Conservation (phyloP, 2,797 vertebrate species). For the Anolis apletophallus region DNA sequence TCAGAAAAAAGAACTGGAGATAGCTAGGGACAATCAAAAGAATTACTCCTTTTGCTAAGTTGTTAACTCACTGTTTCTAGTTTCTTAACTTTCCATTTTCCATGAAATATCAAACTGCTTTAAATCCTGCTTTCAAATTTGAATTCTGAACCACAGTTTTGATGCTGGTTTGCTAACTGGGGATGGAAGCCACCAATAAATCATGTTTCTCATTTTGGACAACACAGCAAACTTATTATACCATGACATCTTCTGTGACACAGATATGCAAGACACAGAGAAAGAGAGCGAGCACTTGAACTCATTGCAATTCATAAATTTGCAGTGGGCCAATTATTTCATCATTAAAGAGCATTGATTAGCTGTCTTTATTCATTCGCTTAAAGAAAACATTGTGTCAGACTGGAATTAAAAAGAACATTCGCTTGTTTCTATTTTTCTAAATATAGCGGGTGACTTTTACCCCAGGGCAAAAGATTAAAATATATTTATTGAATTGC, state of each 20-base stretch:
- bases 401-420: conserved; percentile 53
- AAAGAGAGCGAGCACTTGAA: not conserved
- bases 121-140: not conserved
- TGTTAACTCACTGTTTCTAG: not conserved
- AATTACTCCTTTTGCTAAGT: no score
- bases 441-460: conserved; percentile 63
- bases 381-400: conserved; percentile 59
- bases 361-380: conserved; percentile 54
- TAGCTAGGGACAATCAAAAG: no score
- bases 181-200: not conserved
- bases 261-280: conserved; percentile 25
- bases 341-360: conserved; percentile 38
- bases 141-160: not conserved
- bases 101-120: not conserved
- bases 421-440: conserved; percentile 52
- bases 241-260: conserved; percentile 6
- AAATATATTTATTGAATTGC: conserved; percentile 82
- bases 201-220: not conserved
- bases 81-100: not conserved
- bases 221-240: not conserved
- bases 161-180: conserved; percentile 1
- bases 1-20: no score
- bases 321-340: not conserved
- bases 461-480: conserved; percentile 68
- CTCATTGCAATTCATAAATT: not conserved